Evolutionary conservation across 2,113 vertebrate genomes (phyloP), one percentile per base, ranked within the genome.

Genomic region (Onychostoma macrolepis): DNA sequence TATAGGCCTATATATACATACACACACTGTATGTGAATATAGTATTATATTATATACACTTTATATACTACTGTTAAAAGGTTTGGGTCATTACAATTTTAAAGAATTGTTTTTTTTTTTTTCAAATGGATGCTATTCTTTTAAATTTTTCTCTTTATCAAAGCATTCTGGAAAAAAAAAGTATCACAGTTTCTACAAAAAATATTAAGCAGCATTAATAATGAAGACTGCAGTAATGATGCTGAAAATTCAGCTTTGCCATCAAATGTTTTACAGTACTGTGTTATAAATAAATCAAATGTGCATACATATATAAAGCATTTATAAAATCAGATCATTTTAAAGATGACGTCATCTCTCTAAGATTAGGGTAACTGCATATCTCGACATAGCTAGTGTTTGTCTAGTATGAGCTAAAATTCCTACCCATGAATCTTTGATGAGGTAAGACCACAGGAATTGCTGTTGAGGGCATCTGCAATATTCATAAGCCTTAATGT

Each of bases 401-500:
- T 65, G 80, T 71, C 43, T 50, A 69, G 11, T 28, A 71, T 2
- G 61, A 30, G 36, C 58, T 82, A 83, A 83, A 82, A 83, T 50
- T 83, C 43, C 43, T 50, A 6, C 65, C 65, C 43, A n/a, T 83
- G 13, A 83, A 83, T 83, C 43, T 83, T 83, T 83, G 11, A 83
- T 33, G 3, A 50, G 43, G 63, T 45, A 48, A 67, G 8, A 83
- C 81, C 65, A 83, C 81, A 71, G 28, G 63, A 83, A 71, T 53
- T 83, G 65, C 63, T 78, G 76, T 24, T 53, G 76, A 78, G 28
- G 76, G 48, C 48, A 78, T 78, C 45, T 78, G 28, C 76, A 83
- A 83, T 83, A 83, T 83, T 83, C 26, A 83, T 83, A 71, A 53
- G 0, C 63, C 21, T 50, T 71, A 83, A 83, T 83, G 81, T 83